Percentiles rank a stretch among this genome's conserved stretches.
Evolutionary conservation across 2,113 vertebrate species (phyloP).

Genomic region (Hystrix brachyura): DNA sequence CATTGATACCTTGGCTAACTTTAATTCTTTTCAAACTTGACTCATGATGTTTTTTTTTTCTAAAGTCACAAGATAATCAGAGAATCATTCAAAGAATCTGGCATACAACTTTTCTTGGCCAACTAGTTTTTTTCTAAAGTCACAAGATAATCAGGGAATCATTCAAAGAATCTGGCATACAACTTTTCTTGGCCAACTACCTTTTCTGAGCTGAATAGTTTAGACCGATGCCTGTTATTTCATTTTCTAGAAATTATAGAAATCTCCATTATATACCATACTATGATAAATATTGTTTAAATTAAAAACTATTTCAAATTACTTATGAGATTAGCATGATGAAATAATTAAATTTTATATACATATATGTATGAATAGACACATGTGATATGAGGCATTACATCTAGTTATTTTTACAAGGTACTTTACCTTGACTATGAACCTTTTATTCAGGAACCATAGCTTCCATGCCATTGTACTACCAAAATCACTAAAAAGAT

Average conservation of each 20-base stretch:
- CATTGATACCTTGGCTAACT: neutral
- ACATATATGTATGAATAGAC: neutral
- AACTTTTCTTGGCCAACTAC: neutral
- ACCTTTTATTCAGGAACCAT: neutral
- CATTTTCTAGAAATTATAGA: neutral
- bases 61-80: neutral
- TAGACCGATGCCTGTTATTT: neutral
- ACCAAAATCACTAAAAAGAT: neutral
- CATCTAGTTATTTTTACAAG: neutral
- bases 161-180: neutral
- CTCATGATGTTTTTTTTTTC: neutral
- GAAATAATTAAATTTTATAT: neutral
- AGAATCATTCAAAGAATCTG: neutral
- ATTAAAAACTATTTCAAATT: slow-evolving; percentile 27
- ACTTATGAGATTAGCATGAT: neutral
- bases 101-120: neutral
- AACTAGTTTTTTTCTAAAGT: neutral
- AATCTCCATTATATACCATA: neutral
- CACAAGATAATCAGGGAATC: neutral
- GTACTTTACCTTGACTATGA: neutral
- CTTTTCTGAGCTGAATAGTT: neutral
- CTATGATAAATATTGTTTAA: neutral
- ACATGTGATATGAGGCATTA: neutral
- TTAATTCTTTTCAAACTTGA: neutral
- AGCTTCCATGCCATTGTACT: neutral